Conservation (phyloP, 2,113 vertebrate genomes). For the Lophura nycthemera region DNA sequence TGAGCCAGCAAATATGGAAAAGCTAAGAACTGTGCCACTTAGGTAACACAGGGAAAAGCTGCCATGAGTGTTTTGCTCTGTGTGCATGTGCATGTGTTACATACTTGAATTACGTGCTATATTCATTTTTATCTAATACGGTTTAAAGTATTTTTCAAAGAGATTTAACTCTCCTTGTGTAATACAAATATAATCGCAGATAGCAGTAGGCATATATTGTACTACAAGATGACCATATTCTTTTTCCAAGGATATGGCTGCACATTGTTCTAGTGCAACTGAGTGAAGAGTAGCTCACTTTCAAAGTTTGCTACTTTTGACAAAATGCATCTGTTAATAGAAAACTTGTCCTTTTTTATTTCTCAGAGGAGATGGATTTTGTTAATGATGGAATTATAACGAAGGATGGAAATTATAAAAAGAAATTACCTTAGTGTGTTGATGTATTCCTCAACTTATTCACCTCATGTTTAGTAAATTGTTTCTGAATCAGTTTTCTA, state of each 20-base stretch:
- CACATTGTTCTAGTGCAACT: neutral
- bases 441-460: neutral
- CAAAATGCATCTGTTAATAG: neutral
- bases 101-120: neutral
- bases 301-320: neutral
- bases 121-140: neutral
- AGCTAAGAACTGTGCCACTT: neutral
- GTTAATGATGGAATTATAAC: neutral
- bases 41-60: neutral
- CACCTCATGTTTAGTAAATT: neutral
- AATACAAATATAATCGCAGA: neutral
- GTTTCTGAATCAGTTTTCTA: neutral
- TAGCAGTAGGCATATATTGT: fast-evolving
- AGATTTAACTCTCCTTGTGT: neutral
- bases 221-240: neutral
- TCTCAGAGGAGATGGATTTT: neutral
- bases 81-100: neutral
- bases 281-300: neutral
- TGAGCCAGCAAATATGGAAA: neutral
- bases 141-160: neutral
- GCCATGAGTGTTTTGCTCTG: neutral
- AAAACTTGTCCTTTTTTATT: neutral
- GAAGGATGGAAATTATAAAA: neutral
- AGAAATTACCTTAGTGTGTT: neutral
- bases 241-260: neutral